phyloP scores from a whole-genome alignment of 2,797 vertebrate species.

The Pristis pectinata region DNA sequence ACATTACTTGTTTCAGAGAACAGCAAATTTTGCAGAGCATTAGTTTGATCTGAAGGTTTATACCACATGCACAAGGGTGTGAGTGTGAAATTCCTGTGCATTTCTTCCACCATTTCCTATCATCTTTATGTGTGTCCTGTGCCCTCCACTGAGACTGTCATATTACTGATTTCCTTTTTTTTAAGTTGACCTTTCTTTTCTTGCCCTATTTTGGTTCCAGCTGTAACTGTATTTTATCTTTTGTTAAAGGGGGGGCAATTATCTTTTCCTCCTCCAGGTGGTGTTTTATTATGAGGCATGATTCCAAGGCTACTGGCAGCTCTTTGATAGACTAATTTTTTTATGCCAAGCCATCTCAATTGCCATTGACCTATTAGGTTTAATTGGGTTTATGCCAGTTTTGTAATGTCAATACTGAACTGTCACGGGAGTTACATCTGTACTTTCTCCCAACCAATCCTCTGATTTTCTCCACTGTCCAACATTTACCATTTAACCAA shows the following conservation, averaged over 20 bases:
- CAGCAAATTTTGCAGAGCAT: neutral
- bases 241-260: neutral
- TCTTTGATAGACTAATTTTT: neutral
- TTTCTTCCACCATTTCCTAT: neutral
- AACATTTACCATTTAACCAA: neutral
- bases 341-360: neutral
- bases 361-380: neutral
- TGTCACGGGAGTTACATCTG: neutral
- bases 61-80: neutral
- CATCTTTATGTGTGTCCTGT: neutral
- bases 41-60: neutral
- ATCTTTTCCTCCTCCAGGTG: neutral
- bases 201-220: neutral
- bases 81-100: neutral
- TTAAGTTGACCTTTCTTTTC: neutral
- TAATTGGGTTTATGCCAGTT: neutral
- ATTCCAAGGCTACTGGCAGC: neutral
- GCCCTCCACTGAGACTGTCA: neutral
- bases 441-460: neutral
- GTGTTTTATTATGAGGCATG: neutral
- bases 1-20: neutral
- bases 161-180: neutral
- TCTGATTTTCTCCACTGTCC: neutral
- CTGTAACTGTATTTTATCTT: neutral
- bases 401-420: neutral